Evolutionary conservation across 2,888 invertebrate genomes (phyloP).

Genomic region (Erebia palarica): DNA sequence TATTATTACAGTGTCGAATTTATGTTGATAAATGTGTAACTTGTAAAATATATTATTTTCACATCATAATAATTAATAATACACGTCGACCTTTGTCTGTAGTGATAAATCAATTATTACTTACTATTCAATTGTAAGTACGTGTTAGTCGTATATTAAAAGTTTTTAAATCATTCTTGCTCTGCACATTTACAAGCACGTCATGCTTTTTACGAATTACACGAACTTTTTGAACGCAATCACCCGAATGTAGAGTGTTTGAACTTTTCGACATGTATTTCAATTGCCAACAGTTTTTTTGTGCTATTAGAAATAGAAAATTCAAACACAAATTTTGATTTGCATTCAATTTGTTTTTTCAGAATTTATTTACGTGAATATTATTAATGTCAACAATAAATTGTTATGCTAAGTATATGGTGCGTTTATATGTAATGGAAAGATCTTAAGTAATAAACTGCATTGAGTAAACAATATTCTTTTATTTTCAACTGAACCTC

Average conservation of each 20-base stretch:
- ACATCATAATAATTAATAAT: conserved; percentile 11
- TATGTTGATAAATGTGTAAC: conserved; percentile 45
- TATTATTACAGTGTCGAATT: conserved; percentile 31
- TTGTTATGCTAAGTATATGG: conserved; percentile 78
- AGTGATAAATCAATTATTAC: conserved; percentile 40
- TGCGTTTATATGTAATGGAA: conserved; percentile 78
- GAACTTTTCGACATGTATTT: not conserved
- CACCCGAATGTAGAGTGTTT: not conserved
- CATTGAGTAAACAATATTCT: conserved; percentile 61
- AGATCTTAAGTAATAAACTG: conserved; percentile 74
- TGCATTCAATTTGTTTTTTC: not conserved
- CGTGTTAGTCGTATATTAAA: conserved; percentile 24
- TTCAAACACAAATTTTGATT: not conserved
- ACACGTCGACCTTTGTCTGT: conserved; percentile 28
- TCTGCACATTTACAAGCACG: conserved; percentile 36
- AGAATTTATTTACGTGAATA: conserved; percentile 10
- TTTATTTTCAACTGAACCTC: conserved; percentile 23
- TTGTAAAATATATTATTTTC: conserved; percentile 38
- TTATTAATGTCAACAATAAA: conserved; percentile 42
- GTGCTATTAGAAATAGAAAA: not conserved
- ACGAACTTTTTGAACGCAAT: not conserved
- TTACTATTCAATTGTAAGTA: conserved; percentile 39
- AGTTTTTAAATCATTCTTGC: conserved; percentile 33
- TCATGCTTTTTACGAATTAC: conserved; percentile 38
- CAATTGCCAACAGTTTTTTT: not conserved